Evolutionary conservation across 2,888 invertebrate genomes (phyloP).

Genomic region (Molanna angustata): DNA sequence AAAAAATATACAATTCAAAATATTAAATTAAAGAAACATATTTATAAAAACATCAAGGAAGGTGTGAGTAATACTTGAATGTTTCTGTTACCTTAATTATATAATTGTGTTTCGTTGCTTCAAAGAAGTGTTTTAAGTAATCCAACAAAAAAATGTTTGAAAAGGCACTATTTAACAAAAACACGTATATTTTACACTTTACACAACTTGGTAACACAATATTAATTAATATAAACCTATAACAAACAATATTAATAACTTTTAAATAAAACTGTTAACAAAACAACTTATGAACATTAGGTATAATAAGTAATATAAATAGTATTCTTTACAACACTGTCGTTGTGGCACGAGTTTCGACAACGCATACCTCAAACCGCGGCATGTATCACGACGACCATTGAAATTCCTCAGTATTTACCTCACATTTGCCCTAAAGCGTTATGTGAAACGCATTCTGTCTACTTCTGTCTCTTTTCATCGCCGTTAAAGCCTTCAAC

Average conservation of each 20-base stretch:
- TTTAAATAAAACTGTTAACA: conserved; percentile 10
- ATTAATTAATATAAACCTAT: conserved; percentile 2
- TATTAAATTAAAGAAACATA: no score
- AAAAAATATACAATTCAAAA: no score
- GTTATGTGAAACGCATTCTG: conserved; percentile 1
- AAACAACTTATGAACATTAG: conserved; percentile 2
- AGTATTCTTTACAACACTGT: conserved; percentile 20
- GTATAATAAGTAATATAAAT: no score
- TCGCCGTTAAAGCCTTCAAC: conserved; percentile 2
- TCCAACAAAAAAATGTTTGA: no score
- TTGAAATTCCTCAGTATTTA: conserved; percentile 33
- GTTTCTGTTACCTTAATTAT: no score
- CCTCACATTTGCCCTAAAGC: conserved; percentile 26
- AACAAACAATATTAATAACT: conserved; percentile 3
- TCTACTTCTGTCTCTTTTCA: conserved; percentile 8
- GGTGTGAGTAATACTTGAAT: no score
- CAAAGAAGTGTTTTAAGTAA: no score
- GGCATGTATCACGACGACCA: conserved; percentile 28
- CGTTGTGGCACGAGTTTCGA: conserved; percentile 26
- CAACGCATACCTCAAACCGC: conserved; percentile 23
- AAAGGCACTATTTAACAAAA: no score
- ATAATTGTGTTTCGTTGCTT: no score
- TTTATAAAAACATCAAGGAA: no score
- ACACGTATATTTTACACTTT: no score
- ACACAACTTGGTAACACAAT: conserved; percentile 5